Evolutionary conservation across 2,888 invertebrate genomes (phyloP).

Genomic region (Calameuta pallipes): DNA sequence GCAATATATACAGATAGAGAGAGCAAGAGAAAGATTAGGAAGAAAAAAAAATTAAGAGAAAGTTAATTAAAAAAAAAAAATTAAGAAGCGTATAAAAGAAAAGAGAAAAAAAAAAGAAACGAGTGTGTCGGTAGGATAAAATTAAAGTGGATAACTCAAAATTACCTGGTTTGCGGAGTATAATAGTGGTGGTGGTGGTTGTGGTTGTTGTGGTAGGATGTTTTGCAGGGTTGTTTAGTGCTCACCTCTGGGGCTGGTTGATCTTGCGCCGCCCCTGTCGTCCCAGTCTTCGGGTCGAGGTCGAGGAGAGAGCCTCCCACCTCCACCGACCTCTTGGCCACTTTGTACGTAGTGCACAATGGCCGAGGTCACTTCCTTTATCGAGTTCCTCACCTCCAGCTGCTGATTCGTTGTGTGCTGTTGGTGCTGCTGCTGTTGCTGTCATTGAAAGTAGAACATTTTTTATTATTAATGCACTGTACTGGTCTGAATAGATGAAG

Average conservation of each 20-base stretch:
- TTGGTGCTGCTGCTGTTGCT: constrained; percentile 41
- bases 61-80: background rate
- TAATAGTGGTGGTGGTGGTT: constrained; percentile 58
- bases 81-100: constrained; percentile 5
- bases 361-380: constrained; percentile 92
- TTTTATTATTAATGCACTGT: too few relatives aligned
- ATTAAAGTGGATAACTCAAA: constrained; percentile 50
- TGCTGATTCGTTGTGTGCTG: constrained; percentile 63
- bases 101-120: constrained; percentile 21
- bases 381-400: constrained; percentile 73
- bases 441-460: constrained; percentile 8
- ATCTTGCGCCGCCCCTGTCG: constrained; percentile 61
- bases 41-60: background rate
- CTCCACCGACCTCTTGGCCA: constrained; percentile 64
- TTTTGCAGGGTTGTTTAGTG: constrained; percentile 57
- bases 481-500: too few relatives aligned
- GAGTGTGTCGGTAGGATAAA: constrained; percentile 29
- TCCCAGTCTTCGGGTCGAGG: constrained; percentile 58
- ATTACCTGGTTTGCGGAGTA: constrained; percentile 61
- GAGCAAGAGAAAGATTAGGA: background rate
- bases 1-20: background rate
- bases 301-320: constrained; percentile 58
- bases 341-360: constrained; percentile 88
- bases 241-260: constrained; percentile 66
- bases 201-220: constrained; percentile 50